Evolutionary conservation across 2,797 vertebrate species (phyloP).

Genomic region (Sarcoramphus papa): DNA sequence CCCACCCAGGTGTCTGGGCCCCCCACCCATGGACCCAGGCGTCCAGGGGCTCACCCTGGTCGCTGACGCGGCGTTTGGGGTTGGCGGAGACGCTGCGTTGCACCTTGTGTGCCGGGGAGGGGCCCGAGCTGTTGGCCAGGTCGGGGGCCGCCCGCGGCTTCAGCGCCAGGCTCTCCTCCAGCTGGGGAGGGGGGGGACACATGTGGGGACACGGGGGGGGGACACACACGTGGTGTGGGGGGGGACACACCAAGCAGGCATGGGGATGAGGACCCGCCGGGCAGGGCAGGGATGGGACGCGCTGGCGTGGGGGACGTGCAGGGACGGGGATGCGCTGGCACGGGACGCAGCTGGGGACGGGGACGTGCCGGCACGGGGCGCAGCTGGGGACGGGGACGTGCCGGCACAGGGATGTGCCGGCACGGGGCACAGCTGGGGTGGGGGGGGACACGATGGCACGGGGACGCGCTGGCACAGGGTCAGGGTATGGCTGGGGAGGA

Average conservation of each 20-base stretch:
- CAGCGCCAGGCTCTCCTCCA: conserved; percentile 81
- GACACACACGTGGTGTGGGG: too few species aligned
- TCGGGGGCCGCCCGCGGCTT: conserved; percentile 86
- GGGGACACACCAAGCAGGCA: too few species aligned
- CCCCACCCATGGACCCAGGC: background rate
- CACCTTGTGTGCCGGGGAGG: conserved; percentile 88
- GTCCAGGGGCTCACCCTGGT: conserved; percentile 81
- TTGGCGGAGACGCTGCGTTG: conserved; percentile 92
- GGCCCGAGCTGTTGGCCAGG: conserved; percentile 85
- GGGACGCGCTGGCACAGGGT: background rate
- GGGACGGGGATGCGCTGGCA: background rate
- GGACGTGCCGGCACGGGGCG: background rate
- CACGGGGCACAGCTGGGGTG: background rate
- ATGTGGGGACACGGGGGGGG: background rate
- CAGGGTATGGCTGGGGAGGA: background rate
- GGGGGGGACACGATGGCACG: background rate
- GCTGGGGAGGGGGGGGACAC: conserved; percentile 60
- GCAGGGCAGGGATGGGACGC: too few species aligned
- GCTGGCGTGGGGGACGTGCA: background rate
- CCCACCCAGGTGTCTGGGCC: too few species aligned
- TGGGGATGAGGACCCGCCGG: too few species aligned
- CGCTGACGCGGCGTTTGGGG: conserved; percentile 86
- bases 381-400: background rate
- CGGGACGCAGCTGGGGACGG: background rate
- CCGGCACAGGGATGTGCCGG: too few species aligned